Conservation (phyloP, 2,113 vertebrate genomes). For the Gorilla gorilla region DNA sequence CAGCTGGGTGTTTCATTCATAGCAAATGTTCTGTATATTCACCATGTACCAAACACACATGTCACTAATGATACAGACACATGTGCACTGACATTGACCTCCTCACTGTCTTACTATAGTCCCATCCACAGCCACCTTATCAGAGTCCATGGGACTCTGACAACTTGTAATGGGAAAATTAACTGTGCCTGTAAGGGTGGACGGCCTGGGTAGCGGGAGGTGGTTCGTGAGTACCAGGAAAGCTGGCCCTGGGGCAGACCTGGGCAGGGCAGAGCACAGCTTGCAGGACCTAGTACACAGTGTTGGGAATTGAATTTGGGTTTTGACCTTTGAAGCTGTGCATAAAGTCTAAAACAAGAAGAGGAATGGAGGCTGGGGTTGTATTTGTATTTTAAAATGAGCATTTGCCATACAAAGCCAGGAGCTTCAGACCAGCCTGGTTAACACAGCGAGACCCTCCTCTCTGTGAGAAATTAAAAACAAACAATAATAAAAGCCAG, state of each 20-base stretch:
- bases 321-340: background rate
- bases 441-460: too few species aligned
- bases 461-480: too few species aligned
- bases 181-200: background rate
- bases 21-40: background rate
- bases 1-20: background rate
- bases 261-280: background rate
- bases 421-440: too few species aligned
- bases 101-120: background rate
- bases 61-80: background rate
- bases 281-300: too few species aligned
- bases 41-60: too few species aligned
- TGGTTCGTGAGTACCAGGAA: too few species aligned
- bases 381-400: background rate
- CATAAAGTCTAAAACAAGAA: too few species aligned
- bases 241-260: too few species aligned
- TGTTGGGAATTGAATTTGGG: background rate
- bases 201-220: background rate
- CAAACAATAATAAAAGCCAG: too few species aligned
- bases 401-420: background rate
- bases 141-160: background rate
- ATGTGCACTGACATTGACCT: background rate
- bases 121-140: background rate
- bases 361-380: background rate
- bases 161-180: background rate